Evolutionary conservation across 37 sponge, comb jelly and placozoan species (phyloP).

Genomic region (Trichoplax adhaerens): DNA sequence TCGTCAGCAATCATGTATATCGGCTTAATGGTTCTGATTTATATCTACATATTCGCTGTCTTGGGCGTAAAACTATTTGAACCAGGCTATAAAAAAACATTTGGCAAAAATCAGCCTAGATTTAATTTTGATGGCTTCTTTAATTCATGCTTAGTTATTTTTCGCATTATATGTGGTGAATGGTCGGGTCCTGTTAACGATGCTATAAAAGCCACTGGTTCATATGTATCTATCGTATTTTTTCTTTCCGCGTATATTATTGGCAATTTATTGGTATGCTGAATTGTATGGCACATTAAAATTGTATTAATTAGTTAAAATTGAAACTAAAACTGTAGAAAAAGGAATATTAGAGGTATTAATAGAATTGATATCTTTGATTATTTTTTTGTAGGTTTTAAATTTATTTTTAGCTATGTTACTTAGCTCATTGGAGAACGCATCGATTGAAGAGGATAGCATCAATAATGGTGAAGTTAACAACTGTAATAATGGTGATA

Average conservation of each 20-base stretch:
- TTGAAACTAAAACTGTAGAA: no score
- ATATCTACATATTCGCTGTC: slow-evolving; percentile 20
- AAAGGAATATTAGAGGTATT: no score
- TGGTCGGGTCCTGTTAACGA: slow-evolving; percentile 20
- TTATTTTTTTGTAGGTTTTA: not conserved
- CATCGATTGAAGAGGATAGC: not conserved
- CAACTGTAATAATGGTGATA: no score
- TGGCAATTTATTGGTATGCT: slow-evolving; percentile 8
- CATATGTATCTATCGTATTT: slow-evolving; percentile 3
- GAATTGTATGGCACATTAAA: no score
- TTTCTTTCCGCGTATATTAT: slow-evolving; percentile 11
- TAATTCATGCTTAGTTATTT: slow-evolving; percentile 15
- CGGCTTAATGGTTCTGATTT: slow-evolving; percentile 11
- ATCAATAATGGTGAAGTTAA: no score
- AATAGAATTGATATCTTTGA: no score
- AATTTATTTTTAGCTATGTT: slow-evolving; percentile 23
- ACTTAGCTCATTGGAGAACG: slow-evolving; percentile 18
- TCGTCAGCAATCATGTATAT: slow-evolving; percentile 14
- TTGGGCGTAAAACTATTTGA: slow-evolving; percentile 20
- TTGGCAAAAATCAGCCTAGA: slow-evolving; percentile 9
- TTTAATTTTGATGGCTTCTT: slow-evolving; percentile 18
- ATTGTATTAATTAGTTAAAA: no score
- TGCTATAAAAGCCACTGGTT: slow-evolving; percentile 13
- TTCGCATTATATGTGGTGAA: slow-evolving; percentile 25
- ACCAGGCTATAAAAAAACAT: slow-evolving; percentile 1